Conservation (phyloP, 1,140 invertebrate species). For the Meloidogyne hapla region DNA sequence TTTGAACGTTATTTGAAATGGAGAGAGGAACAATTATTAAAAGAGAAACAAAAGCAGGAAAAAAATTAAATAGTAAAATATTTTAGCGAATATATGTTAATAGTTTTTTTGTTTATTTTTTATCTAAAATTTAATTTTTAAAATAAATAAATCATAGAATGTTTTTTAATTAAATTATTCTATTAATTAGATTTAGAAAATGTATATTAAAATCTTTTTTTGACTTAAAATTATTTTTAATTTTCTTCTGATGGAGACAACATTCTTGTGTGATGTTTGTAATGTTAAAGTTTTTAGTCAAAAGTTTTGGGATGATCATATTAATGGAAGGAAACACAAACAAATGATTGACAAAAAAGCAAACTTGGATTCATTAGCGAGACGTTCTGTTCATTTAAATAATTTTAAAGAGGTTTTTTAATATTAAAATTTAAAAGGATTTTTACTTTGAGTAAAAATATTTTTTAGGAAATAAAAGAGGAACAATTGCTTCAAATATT, state of each 20-base stretch:
- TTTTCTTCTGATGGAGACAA: conserved; percentile 22
- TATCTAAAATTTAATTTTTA: conserved; percentile 20
- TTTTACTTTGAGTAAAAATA: no score
- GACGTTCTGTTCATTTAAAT: conserved; percentile 41
- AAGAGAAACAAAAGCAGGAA: not conserved
- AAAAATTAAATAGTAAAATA: not conserved
- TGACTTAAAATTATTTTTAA: not conserved
- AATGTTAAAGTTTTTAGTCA: conserved; percentile 19
- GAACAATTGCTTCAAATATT: conserved; percentile 18
- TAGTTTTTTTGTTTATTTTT: conserved; percentile 17
- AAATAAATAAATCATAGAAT: conserved; percentile 10
- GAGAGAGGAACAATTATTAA: conserved; percentile 20
- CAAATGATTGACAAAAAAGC: conserved; percentile 9
- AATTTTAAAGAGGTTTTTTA: conserved; percentile 25
- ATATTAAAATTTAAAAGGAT: not conserved
- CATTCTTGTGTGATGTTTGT: conserved; percentile 31
- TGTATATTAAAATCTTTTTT: not conserved
- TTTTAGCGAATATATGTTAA: not conserved
- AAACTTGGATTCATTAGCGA: not conserved
- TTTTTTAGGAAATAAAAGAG: not conserved
- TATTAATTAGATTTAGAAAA: not conserved
- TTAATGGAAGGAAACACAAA: conserved; percentile 31
- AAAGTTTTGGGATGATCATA: conserved; percentile 21
- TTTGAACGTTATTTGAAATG: conserved; percentile 39
- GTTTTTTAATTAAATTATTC: conserved; percentile 5